Percentiles rank a stretch among this genome's conserved stretches.
Evolutionary conservation across 37 sponge, comb jelly and placozoan genomes (phyloP).

Genomic region (Beroe ovata): DNA sequence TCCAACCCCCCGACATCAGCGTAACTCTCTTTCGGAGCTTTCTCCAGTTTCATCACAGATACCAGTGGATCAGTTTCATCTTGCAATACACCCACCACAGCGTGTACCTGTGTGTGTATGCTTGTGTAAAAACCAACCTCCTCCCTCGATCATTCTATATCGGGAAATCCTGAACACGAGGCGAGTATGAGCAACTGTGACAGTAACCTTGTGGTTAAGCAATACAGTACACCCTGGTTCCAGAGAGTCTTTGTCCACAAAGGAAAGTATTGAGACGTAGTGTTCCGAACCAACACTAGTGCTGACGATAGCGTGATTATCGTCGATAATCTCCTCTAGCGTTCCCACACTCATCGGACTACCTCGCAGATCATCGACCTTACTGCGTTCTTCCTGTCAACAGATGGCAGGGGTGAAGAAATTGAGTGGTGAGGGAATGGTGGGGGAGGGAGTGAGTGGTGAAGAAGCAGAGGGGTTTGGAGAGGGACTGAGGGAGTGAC

Average conservation of each 20-base stretch:
- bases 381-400: conserved; percentile 96
- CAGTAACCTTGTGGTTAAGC: conserved; percentile 91
- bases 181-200: not conserved
- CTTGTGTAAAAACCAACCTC: too few species aligned
- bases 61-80: conserved; percentile 99
- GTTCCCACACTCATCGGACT: conserved; percentile 99
- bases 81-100: conserved; percentile 93
- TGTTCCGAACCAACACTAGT: conserved; percentile 97
- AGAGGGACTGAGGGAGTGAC: too few species aligned
- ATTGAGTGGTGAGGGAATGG: too few species aligned
- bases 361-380: conserved; percentile 94
- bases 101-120: too few species aligned
- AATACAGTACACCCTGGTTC: conserved; percentile 98
- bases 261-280: conserved; percentile 96
- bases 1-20: conserved; percentile 98
- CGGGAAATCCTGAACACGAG: not conserved
- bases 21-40: conserved; percentile 96
- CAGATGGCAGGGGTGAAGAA: too few species aligned
- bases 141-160: too few species aligned
- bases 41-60: conserved; percentile 98
- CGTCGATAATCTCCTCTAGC: conserved; percentile 98
- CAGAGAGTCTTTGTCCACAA: conserved; percentile 96
- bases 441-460: too few species aligned
- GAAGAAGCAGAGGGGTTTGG: too few species aligned
- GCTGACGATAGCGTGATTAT: conserved; percentile 97